Evolutionary conservation across 2,113 vertebrate genomes (phyloP).

Genomic region (Himantopus leucocephalus): DNA sequence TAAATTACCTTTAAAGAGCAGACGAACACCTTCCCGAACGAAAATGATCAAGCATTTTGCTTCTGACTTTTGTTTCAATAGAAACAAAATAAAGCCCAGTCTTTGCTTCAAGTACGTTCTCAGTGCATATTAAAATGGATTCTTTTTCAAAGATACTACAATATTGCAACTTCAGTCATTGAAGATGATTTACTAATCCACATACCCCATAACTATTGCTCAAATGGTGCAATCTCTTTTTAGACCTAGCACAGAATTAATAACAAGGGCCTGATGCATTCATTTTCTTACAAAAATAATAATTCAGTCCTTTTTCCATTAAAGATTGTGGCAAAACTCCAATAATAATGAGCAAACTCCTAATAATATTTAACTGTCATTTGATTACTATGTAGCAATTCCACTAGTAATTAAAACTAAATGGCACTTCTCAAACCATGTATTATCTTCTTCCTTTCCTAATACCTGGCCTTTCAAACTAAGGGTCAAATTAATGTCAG

Average conservation of each 20-base stretch:
- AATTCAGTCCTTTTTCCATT: not conserved
- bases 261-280: not conserved
- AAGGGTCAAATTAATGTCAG: not conserved
- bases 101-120: not conserved
- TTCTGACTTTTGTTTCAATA: not conserved
- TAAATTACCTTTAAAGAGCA: not conserved
- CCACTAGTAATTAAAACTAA: conserved; percentile 30
- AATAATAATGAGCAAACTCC: not conserved
- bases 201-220: not conserved
- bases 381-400: not conserved
- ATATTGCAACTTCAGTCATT: not conserved
- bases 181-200: not conserved
- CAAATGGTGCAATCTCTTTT: not conserved
- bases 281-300: not conserved
- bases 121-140: not conserved
- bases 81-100: not conserved
- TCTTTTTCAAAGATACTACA: not conserved
- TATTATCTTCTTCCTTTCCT: not conserved
- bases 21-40: not conserved
- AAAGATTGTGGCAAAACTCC: conserved; percentile 1
- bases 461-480: not conserved
- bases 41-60: not conserved
- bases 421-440: not conserved
- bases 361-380: conserved; percentile 3
- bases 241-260: not conserved